These are phyloP conservation scores for Arbacia lixula DNA, from an alignment of 53 echinoderm and acorn worm genomes.

Conservation along the genomic window DNA sequence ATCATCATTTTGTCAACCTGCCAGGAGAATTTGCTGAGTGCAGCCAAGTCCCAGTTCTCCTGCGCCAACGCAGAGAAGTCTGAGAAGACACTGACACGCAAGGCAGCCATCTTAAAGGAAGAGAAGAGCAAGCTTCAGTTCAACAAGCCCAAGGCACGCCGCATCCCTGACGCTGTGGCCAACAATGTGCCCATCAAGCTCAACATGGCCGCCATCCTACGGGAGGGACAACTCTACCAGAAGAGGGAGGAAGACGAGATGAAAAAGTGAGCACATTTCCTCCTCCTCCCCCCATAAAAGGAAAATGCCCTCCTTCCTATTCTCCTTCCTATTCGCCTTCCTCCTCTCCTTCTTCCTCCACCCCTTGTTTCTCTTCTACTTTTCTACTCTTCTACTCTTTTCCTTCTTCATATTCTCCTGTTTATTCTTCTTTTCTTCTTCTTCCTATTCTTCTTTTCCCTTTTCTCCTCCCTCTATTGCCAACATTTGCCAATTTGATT, in stretches of 20 bases:
- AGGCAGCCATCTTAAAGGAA: constrained; percentile 64
- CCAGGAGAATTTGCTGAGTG: constrained; percentile 85
- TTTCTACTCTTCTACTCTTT: too few species aligned
- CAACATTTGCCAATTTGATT: too few species aligned
- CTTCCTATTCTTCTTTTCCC: too few species aligned
- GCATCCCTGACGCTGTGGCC: constrained; percentile 60
- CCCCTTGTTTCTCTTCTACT: too few species aligned
- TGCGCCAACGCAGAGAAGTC: constrained; percentile 95
- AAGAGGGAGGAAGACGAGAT: constrained; percentile 91
- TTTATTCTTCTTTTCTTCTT: too few species aligned
- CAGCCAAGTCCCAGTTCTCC: constrained; percentile 90
- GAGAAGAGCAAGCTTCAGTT: constrained; percentile 95
- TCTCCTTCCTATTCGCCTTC: too few species aligned
- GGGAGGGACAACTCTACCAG: constrained; percentile 95
- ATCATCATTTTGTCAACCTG: background rate
- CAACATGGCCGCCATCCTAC: constrained; percentile 92
- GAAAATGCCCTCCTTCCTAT: too few species aligned
- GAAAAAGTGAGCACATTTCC: constrained; percentile 73
- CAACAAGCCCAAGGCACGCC: constrained; percentile 85
- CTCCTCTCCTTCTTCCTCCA: too few species aligned
- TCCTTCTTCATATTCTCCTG: too few species aligned
- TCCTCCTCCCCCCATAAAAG: too few species aligned
- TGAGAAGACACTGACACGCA: constrained; percentile 65
- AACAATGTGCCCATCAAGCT: constrained; percentile 91
- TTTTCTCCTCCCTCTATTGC: too few species aligned